Percentiles rank a stretch among this genome's conserved stretches.
These are phyloP conservation scores for Parnassius orleans DNA, from an alignment of 2,888 invertebrate genomes.

Conservation along the genomic window DNA sequence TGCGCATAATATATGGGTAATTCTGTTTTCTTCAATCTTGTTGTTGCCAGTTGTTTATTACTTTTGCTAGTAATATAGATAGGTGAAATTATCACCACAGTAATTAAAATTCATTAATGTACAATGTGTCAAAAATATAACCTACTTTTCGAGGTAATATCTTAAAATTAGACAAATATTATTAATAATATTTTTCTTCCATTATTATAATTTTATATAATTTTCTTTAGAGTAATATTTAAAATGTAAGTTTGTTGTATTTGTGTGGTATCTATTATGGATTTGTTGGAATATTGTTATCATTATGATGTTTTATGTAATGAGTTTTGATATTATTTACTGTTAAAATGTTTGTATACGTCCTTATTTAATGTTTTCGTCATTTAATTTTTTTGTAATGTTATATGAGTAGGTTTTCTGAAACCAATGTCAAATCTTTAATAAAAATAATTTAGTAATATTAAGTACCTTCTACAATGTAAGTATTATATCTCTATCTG, in stretches of 20 bases:
- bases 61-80: no score
- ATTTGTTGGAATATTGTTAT: background rate
- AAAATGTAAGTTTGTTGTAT: background rate
- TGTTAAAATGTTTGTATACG: background rate
- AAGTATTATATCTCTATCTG: no score
- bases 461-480: no score
- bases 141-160: background rate
- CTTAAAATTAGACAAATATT: background rate
- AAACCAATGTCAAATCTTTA: background rate
- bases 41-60: no score
- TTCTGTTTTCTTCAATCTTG: no score
- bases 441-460: no score
- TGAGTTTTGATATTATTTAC: constrained; percentile 5
- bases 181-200: background rate
- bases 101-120: background rate
- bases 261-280: background rate
- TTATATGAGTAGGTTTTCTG: background rate
- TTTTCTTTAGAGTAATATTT: background rate
- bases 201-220: background rate
- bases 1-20: no score
- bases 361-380: background rate
- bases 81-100: background rate
- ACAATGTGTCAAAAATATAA: background rate
- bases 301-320: background rate
- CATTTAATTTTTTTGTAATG: background rate